These are phyloP conservation scores for Chondrosia reniformis DNA, from an alignment of 37 sponge, comb jelly and placozoan genomes.

Conservation along the genomic window DNA sequence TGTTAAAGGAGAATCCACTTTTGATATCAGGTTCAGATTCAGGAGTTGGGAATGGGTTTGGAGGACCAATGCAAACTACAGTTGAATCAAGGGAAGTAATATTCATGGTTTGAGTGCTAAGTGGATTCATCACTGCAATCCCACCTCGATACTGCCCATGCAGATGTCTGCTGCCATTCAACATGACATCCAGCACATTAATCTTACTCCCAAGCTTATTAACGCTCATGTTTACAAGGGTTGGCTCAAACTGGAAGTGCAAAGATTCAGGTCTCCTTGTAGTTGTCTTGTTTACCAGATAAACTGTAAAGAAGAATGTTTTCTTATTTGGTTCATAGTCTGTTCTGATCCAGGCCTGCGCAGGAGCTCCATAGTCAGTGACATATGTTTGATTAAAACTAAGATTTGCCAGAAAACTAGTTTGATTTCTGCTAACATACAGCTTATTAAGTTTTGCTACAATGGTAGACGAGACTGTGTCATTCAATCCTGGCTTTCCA, in stretches of 20 bases:
- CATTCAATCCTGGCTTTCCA: conserved; percentile 53
- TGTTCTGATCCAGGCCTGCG: not conserved
- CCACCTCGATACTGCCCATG: conserved; percentile 41
- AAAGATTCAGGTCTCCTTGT: conserved; percentile 62
- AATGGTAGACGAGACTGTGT: not conserved
- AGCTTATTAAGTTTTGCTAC: not conserved
- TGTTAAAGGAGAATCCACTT: conserved; percentile 51
- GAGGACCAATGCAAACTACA: conserved; percentile 28
- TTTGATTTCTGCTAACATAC: not conserved
- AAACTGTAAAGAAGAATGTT: conserved; percentile 22
- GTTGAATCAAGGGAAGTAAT: conserved; percentile 22
- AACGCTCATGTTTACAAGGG: not conserved
- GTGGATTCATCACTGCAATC: not conserved
- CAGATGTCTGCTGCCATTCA: conserved; percentile 71
- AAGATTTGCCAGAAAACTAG: conserved; percentile 13
- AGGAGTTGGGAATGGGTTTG: conserved; percentile 55
- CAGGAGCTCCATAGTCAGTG: conserved; percentile 30
- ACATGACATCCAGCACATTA: conserved; percentile 42
- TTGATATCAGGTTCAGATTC: conserved; percentile 28
- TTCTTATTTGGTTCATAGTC: not conserved
- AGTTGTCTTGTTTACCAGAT: conserved; percentile 41
- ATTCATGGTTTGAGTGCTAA: conserved; percentile 1
- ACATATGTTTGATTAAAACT: not conserved
- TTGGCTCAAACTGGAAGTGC: conserved; percentile 27
- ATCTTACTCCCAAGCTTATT: conserved; percentile 42